Evolutionary conservation across 2,888 invertebrate genomes (phyloP), one percentile per base, ranked within the genome.

Genomic region (Scaptomyza polygonia): DNA sequence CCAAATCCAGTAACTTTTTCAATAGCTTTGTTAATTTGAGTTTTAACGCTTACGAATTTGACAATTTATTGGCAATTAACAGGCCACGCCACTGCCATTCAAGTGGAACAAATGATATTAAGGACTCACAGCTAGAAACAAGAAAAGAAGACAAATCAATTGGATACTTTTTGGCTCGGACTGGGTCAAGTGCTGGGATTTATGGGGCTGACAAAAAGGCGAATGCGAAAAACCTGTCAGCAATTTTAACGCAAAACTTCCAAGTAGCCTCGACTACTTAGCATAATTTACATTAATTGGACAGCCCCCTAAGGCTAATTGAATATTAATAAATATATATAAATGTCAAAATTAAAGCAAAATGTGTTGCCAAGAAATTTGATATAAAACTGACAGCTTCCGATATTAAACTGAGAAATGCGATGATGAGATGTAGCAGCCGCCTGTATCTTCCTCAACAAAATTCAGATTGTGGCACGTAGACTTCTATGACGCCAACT

Each of bases 241-340:
- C 30, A 67, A 43, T 58, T 65, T 62, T 29, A 51, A 61, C 29
- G 25, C n/a, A 47, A 68, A 64, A 63, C 66, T 65, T 63, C 25
- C 42, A 51, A 56, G 49, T 42, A 53, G 64, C 53, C 57, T 59
- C 53, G n/a, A n/a, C 74, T 68, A 75, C 62, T 73, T 71, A 69
- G 70, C 70, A 73, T 75, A 73, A 73, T 73, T 65, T 75, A 70
- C 65, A 75, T 57, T 75, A 55, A 75, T 75, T 71, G 57, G 34
- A 62, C 42, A 52, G 56, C 56, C 61, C 56, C 34, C 43, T n/a
- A n/a, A 30, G 67, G 48, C 81, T 82, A 86, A 86, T 82, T 84
- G 86, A 82, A 84, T 80, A 86, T 82, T 83, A 80, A 82, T 86
- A 77, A 80, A 80, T 75, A 75, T 86, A 82, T 86, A 77, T 83